Percentiles rank a stretch among this genome's conserved stretches.
Evolutionary conservation across 2,888 invertebrate genomes (phyloP).

Genomic region (Macrostomum cliftonense): DNA sequence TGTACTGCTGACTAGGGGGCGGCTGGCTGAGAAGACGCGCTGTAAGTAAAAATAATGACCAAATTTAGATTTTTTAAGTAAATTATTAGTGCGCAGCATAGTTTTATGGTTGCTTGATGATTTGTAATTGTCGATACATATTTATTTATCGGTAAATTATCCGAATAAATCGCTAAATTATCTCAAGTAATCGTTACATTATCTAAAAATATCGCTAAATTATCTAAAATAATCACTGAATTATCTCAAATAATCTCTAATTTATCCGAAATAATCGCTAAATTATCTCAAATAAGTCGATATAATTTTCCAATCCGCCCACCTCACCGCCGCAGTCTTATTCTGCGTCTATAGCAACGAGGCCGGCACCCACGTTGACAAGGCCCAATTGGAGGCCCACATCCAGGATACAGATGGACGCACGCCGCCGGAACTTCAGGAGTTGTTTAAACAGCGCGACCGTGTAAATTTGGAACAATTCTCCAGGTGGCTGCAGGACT

Average conservation of each 20-base stretch:
- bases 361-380: conserved; percentile 52
- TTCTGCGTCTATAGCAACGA: conserved; percentile 70
- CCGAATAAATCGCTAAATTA: no score
- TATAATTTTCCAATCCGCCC: not conserved
- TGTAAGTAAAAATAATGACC: conserved; percentile 48
- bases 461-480: conserved; percentile 44
- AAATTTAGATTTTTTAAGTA: not conserved
- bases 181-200: no score
- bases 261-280: no score
- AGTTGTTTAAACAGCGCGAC: conserved; percentile 40
- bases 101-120: no score
- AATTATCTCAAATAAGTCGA: no score
- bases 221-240: no score
- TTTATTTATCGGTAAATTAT: no score
- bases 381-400: conserved; percentile 50
- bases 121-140: no score
- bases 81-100: no score
- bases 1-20: conserved; percentile 64
- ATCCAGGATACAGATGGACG: conserved; percentile 41
- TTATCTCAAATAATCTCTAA: no score
- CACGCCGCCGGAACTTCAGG: conserved; percentile 38
- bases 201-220: no score
- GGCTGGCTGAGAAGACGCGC: conserved; percentile 60
- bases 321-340: conserved; percentile 45
- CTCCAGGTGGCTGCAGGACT: conserved; percentile 54